phyloP scores from a whole-genome alignment of 2,888 invertebrate genomes.

The Pharmacophagus antenor region DNA sequence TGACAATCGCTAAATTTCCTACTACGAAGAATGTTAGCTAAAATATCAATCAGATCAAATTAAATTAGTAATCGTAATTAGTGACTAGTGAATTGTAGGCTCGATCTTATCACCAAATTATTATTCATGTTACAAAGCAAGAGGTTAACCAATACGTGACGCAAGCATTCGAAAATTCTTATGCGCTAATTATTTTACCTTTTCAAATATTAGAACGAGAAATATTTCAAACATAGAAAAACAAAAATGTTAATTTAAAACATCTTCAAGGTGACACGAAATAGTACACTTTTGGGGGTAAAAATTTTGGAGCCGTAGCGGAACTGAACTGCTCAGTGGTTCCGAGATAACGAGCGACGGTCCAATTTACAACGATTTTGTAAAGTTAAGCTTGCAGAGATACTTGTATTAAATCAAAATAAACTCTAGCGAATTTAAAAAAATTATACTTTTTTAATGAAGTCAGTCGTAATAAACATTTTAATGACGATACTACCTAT shows the following conservation, averaged over 20 bases:
- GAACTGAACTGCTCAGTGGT: conserved; percentile 11
- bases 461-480: neutral
- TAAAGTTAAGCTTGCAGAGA: conserved; percentile 11
- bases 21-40: no score
- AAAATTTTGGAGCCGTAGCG: neutral
- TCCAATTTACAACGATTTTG: conserved; percentile 17
- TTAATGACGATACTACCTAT: neutral
- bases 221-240: neutral
- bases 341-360: conserved; percentile 25
- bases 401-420: conserved; percentile 8
- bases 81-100: no score
- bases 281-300: neutral
- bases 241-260: neutral
- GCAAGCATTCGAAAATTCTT: neutral
- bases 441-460: neutral
- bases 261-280: neutral
- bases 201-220: neutral
- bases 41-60: no score
- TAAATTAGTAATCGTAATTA: no score
- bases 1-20: no score
- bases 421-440: neutral
- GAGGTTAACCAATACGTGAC: no score
- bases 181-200: neutral
- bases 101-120: no score
- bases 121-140: no score